A percentile compares a stretch with the other conserved stretches of the same genome.
These are phyloP conservation scores for Brachionus rubens DNA, from an alignment of 1,140 invertebrate genomes.

Conservation along the genomic window DNA sequence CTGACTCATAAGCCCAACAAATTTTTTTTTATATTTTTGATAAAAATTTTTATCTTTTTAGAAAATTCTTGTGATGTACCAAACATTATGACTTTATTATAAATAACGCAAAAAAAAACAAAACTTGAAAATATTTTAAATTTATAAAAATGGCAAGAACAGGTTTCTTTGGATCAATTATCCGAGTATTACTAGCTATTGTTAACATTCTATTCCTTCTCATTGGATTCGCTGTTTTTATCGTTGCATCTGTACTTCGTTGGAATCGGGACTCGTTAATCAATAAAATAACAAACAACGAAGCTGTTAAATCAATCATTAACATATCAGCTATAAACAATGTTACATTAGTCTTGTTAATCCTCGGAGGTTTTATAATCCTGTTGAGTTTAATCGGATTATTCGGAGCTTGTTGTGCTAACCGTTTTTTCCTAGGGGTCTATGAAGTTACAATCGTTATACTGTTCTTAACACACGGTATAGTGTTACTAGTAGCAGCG, in stretches of 20 bases:
- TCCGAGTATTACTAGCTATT: slow-evolving; percentile 5
- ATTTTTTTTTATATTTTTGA: slow-evolving; percentile 6
- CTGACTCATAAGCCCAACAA: neutral
- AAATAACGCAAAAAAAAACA: neutral
- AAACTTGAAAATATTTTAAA: neutral
- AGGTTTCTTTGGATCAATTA: slow-evolving; percentile 36
- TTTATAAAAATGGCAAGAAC: slow-evolving; percentile 33
- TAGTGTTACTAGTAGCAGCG: slow-evolving; percentile 19
- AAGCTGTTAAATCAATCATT: slow-evolving; percentile 7
- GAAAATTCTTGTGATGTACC: neutral
- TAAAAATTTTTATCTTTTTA: neutral
- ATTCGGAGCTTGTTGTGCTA: slow-evolving; percentile 28
- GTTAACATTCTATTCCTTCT: slow-evolving; percentile 29
- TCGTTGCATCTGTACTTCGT: neutral
- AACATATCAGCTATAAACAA: slow-evolving; percentile 32
- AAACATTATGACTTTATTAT: slow-evolving; percentile 10
- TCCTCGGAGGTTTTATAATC: slow-evolving; percentile 29
- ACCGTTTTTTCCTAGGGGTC: slow-evolving; percentile 27
- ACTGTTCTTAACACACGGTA: slow-evolving; percentile 19
- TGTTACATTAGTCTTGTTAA: neutral
- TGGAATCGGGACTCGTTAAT: slow-evolving; percentile 39
- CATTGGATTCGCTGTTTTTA: slow-evolving; percentile 9
- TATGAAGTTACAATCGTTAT: slow-evolving; percentile 32
- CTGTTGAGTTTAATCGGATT: slow-evolving; percentile 23
- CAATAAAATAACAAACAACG: slow-evolving; percentile 28